A percentile compares a stretch with the other conserved stretches of the same genome.
Evolutionary conservation across 2,888 invertebrate genomes (phyloP).

Genomic region (Agrochola lota): DNA sequence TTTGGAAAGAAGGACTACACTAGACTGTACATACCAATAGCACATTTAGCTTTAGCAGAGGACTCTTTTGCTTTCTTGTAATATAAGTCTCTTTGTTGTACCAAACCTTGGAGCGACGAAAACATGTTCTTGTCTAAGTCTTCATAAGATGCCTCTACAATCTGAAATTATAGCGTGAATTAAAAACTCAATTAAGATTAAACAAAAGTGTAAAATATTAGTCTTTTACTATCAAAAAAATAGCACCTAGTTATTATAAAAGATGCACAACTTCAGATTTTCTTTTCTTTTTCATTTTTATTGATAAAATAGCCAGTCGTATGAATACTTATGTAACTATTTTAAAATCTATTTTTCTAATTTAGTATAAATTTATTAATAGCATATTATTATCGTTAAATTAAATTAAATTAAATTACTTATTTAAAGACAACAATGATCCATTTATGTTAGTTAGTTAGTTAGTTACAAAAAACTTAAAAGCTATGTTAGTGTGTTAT

Average conservation of each 20-base stretch:
- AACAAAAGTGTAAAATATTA: not conserved
- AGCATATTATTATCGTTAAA: not conserved
- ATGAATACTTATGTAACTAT: not conserved
- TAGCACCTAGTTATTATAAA: not conserved
- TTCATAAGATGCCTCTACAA: conserved; percentile 92
- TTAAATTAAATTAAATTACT: too few relatives aligned
- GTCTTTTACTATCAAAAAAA: not conserved
- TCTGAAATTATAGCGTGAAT: conserved; percentile 74
- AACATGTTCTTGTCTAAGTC: conserved; percentile 90
- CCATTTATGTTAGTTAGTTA: too few relatives aligned
- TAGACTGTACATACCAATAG: conserved; percentile 84
- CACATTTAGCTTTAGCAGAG: conserved; percentile 90
- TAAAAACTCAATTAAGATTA: not conserved
- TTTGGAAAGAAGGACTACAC: not conserved
- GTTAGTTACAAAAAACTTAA: too few relatives aligned
- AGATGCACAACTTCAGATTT: not conserved
- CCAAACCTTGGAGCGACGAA: conserved; percentile 90
- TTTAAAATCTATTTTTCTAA: not conserved
- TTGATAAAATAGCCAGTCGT: not conserved
- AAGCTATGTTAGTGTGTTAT: too few relatives aligned
- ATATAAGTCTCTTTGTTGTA: conserved; percentile 89
- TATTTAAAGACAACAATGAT: too few relatives aligned
- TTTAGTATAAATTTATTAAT: not conserved
- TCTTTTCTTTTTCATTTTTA: not conserved
- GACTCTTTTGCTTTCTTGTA: conserved; percentile 91